Conservation (phyloP, 2,888 invertebrate species). For the Seira musarum region DNA sequence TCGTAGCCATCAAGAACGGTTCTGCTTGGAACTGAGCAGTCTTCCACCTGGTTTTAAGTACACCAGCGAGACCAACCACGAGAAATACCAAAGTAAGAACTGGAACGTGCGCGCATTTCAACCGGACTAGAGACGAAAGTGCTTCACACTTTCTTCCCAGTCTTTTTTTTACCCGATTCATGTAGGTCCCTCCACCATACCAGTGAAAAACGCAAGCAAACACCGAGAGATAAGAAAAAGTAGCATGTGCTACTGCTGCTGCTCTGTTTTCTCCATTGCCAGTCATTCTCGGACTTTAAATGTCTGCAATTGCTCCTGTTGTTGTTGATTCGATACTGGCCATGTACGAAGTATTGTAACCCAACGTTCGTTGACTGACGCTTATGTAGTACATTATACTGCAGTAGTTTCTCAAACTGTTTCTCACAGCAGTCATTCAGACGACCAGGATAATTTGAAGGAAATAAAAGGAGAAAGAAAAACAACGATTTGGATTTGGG, state of each 20-base stretch:
- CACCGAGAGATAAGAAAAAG: background rate
- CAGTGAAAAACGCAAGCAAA: background rate
- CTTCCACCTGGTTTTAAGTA: constrained; percentile 40
- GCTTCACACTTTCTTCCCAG: background rate
- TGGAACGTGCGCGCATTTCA: background rate
- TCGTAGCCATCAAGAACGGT: constrained; percentile 19
- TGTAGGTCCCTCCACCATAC: too few species aligned
- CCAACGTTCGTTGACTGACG: too few species aligned
- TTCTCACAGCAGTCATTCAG: background rate
- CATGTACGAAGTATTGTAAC: too few species aligned
- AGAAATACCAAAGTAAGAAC: background rate
- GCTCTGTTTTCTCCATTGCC: background rate
- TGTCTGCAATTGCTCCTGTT: background rate
- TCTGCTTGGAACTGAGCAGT: constrained; percentile 26
- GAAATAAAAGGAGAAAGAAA: background rate
- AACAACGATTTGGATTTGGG: background rate
- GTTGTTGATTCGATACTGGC: background rate
- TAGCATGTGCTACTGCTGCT: background rate
- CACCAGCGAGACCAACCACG: constrained; percentile 27
- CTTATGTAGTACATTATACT: background rate
- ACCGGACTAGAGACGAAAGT: background rate
- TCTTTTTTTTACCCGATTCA: too few species aligned
- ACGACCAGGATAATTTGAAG: background rate
- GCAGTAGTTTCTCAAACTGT: background rate
- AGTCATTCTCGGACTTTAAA: background rate